Conservation (phyloP, 2,113 vertebrate genomes). For the Aix galericulata region DNA sequence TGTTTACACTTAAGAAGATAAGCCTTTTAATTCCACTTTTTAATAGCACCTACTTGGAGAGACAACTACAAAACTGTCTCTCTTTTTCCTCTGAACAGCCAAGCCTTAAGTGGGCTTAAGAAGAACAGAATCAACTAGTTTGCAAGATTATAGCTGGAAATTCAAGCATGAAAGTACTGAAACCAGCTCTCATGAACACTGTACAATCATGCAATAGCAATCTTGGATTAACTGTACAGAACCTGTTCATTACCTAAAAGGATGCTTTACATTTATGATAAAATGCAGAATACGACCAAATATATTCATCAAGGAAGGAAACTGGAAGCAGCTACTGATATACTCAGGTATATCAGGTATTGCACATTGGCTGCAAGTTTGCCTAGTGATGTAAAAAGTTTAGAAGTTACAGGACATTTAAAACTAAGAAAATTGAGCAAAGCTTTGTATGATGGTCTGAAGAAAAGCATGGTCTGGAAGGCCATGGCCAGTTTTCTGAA, state of each 20-base stretch:
- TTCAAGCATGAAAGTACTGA: background rate
- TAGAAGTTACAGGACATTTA: background rate
- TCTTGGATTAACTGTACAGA: background rate
- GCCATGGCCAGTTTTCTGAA: background rate
- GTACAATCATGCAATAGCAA: background rate
- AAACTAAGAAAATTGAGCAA: background rate
- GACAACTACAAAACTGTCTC: background rate
- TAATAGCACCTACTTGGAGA: background rate
- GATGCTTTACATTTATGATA: background rate
- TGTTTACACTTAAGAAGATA: background rate
- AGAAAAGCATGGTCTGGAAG: background rate
- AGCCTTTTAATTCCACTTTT: background rate
- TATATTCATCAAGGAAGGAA: background rate
- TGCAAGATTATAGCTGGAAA: background rate
- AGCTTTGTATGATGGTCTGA: background rate
- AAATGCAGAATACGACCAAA: background rate
- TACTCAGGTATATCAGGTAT: background rate
- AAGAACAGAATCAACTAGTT: background rate
- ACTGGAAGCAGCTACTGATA: background rate
- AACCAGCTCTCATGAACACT: background rate
- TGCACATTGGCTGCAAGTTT: accelerated
- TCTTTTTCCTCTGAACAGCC: background rate
- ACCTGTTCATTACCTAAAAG: background rate
- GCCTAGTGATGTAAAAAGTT: background rate
- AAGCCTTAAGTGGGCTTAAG: background rate